Evolutionary conservation across 2,797 vertebrate genomes (phyloP).

Genomic region (Zenarchopterus dispar): DNA sequence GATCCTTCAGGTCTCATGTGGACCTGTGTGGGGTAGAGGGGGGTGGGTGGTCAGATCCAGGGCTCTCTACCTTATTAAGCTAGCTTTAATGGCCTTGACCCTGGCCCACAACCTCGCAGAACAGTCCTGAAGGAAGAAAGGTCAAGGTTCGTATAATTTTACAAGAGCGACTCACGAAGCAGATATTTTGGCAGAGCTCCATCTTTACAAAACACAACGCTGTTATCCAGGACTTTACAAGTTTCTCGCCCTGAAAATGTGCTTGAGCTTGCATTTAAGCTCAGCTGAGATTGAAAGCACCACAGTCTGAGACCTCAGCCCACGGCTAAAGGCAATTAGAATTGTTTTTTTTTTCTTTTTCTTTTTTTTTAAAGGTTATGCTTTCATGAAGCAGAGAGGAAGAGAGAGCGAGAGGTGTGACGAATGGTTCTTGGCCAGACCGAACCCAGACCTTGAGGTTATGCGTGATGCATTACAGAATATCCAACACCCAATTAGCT

Average conservation of each 20-base stretch:
- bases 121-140: constrained; percentile 51
- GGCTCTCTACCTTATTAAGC: constrained; percentile 64
- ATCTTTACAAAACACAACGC: constrained; percentile 33
- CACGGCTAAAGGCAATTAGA: constrained; percentile 46
- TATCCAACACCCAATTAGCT: constrained; percentile 20
- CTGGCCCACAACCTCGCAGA: constrained; percentile 40
- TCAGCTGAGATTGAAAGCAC: constrained; percentile 40
- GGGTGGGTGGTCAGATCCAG: constrained; percentile 14
- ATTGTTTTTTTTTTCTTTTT: constrained; percentile 30
- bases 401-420: constrained; percentile 8
- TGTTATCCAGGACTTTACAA: constrained; percentile 37
- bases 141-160: constrained; percentile 66
- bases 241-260: constrained; percentile 54
- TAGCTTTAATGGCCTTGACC: constrained; percentile 69
- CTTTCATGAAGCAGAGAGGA: constrained; percentile 22
- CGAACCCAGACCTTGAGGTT: constrained; percentile 27
- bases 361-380: constrained; percentile 44
- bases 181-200: constrained; percentile 39
- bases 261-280: constrained; percentile 50
- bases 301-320: constrained; percentile 44
- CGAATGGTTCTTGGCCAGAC: constrained; percentile 28
- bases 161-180: constrained; percentile 34
- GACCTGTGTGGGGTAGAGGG: constrained; percentile 31
- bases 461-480: constrained; percentile 11
- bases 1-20: constrained; percentile 38